A percentile compares a stretch with the other conserved stretches of the same genome.
Evolutionary conservation across 2,888 invertebrate genomes (phyloP).

Genomic region (Synanthedon andrenaeformis): DNA sequence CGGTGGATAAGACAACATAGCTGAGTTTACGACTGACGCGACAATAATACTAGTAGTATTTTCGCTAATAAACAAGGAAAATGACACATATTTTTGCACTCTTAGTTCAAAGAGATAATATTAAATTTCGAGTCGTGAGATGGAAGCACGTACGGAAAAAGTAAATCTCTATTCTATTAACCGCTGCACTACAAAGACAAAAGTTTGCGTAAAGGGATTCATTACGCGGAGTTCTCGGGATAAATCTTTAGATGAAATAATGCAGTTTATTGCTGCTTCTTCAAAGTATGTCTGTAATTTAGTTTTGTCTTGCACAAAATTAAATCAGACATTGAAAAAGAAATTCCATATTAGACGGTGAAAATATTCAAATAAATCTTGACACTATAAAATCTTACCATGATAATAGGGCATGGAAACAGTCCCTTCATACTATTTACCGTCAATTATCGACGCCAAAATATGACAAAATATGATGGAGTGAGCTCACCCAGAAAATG

Average conservation of each 20-base stretch:
- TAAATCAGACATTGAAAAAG: not conserved
- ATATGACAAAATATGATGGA: no score
- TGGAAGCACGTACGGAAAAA: slow-evolving; percentile 13
- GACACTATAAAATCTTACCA: no score
- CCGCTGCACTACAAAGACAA: slow-evolving; percentile 12
- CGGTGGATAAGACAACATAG: slow-evolving; percentile 10
- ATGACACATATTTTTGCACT: slow-evolving; percentile 3
- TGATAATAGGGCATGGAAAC: no score
- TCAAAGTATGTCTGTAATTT: not conserved
- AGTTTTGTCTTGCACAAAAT: not conserved
- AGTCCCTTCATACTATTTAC: no score
- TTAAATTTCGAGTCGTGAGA: slow-evolving; percentile 15
- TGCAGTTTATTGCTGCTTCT: slow-evolving; percentile 19
- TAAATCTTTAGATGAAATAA: slow-evolving; percentile 16
- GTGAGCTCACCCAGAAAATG: no score
- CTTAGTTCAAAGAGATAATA: slow-evolving; percentile 7
- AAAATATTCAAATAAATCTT: not conserved
- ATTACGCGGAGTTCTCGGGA: slow-evolving; percentile 12
- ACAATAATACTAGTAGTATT: slow-evolving; percentile 9
- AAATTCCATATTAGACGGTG: not conserved
- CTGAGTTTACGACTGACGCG: slow-evolving; percentile 18
- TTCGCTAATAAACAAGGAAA: slow-evolving; percentile 13
- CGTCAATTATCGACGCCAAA: no score
- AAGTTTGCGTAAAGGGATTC: slow-evolving; percentile 18
- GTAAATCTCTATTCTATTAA: slow-evolving; percentile 23